These are phyloP conservation scores for Enoplosus armatus DNA, from an alignment of 2,797 vertebrate species.

Conservation along the genomic window DNA sequence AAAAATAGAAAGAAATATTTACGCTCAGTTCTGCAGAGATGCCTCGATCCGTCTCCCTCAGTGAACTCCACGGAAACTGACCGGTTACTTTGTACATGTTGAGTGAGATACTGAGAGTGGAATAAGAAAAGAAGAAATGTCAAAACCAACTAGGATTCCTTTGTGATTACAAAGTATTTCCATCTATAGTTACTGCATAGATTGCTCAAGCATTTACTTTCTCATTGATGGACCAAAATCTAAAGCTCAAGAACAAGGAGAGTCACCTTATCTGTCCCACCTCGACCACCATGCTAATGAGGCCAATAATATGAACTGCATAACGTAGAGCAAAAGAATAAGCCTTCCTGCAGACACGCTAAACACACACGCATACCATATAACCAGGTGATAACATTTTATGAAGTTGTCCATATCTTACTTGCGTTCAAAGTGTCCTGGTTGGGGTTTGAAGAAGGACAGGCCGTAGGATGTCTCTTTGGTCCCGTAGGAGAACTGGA, in stretches of 20 bases:
- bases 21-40: slow-evolving; percentile 93
- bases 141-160: background rate
- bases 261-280: background rate
- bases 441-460: slow-evolving; percentile 96
- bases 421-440: slow-evolving; percentile 95
- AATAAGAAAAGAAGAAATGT: slow-evolving; percentile 23
- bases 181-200: background rate
- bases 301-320: background rate
- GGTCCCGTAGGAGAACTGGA: slow-evolving; percentile 99
- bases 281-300: background rate
- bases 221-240: background rate
- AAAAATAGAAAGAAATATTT: slow-evolving; percentile 59
- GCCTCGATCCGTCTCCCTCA: slow-evolving; percentile 96
- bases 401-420: slow-evolving; percentile 69
- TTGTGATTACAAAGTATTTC: background rate
- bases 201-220: background rate
- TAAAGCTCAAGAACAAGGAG: background rate
- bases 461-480: slow-evolving; percentile 98
- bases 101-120: slow-evolving; percentile 87
- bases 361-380: background rate
- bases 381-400: background rate
- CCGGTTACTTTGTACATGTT: slow-evolving; percentile 98
- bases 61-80: slow-evolving; percentile 98
- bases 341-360: background rate
- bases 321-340: background rate